Evolutionary conservation across 2,113 vertebrate genomes (phyloP).

Genomic region (Malurus elegans): DNA sequence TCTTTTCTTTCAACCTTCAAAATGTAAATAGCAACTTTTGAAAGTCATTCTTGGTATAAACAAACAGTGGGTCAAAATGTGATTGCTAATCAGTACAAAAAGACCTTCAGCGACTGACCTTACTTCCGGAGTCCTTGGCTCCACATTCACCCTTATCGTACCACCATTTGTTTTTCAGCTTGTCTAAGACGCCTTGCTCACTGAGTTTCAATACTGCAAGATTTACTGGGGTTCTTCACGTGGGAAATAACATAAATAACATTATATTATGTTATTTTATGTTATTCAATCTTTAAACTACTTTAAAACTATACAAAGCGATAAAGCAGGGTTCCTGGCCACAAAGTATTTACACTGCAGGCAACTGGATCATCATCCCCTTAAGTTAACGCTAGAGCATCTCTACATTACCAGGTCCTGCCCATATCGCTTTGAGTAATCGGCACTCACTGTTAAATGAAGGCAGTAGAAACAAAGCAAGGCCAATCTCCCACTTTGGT

Average conservation of each 20-base stretch:
- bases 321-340: conserved; percentile 99
- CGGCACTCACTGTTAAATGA: conserved; percentile 97
- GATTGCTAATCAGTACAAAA: conserved; percentile 99
- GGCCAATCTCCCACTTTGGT: conserved; percentile 62
- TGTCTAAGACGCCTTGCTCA: conserved; percentile 99
- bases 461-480: conserved; percentile 72
- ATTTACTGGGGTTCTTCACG: conserved; percentile 99
- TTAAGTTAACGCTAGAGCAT: conserved; percentile 91
- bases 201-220: conserved; percentile 99
- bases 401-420: conserved; percentile 97
- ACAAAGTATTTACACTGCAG: conserved; percentile 97
- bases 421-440: conserved; percentile 99
- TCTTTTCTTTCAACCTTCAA: conserved; percentile 67
- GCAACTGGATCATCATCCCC: conserved; percentile 97
- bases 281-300: conserved; percentile 99
- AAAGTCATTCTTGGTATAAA: conserved; percentile 74
- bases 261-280: conserved; percentile 99
- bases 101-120: conserved; percentile 99
- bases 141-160: conserved; percentile 99
- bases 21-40: conserved; percentile 70
- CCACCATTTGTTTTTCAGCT: conserved; percentile 99
- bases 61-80: conserved; percentile 96
- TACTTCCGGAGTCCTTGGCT: conserved; percentile 99
- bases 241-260: conserved; percentile 99
- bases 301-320: conserved; percentile 99